Percentiles rank a stretch among this genome's conserved stretches.
Evolutionary conservation across 1,140 invertebrate genomes (phyloP).

Genomic region (Popillia japonica): DNA sequence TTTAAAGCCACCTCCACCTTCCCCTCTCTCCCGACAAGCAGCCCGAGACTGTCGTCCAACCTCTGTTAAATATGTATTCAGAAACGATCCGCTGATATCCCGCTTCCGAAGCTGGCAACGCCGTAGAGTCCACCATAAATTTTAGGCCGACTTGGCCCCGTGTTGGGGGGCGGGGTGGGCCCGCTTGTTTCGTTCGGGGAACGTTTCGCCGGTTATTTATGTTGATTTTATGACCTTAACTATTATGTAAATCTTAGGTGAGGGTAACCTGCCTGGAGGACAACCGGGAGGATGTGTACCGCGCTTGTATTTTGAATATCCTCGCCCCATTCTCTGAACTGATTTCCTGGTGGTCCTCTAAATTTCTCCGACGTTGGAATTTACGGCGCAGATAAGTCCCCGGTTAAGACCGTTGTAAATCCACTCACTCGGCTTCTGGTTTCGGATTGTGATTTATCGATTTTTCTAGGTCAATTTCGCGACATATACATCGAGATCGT

Average conservation of each 20-base stretch:
- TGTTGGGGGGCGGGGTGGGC: background rate
- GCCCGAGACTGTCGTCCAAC: background rate
- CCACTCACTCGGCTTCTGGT: background rate
- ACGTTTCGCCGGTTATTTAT: slow-evolving; percentile 25
- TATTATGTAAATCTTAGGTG: slow-evolving; percentile 35
- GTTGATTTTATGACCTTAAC: slow-evolving; percentile 34
- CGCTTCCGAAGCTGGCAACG: background rate
- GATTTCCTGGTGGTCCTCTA: slow-evolving; percentile 29
- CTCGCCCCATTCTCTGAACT: background rate
- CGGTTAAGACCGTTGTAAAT: slow-evolving; percentile 20
- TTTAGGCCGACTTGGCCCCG: background rate
- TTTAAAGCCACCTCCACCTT: too few relatives aligned
- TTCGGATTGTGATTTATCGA: slow-evolving; percentile 8
- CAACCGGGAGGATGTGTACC: background rate
- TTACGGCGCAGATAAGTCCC: slow-evolving; percentile 26
- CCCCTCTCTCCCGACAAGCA: too few relatives aligned
- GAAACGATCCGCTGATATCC: slow-evolving; percentile 7
- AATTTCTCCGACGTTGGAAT: slow-evolving; percentile 18
- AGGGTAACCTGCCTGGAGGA: slow-evolving; percentile 13
- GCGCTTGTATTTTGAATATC: slow-evolving; percentile 10
- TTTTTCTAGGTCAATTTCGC: background rate
- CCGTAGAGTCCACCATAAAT: background rate
- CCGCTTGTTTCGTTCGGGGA: slow-evolving; percentile 12
- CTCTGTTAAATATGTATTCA: slow-evolving; percentile 6
- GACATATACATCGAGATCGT: background rate